A percentile compares a stretch with the other conserved stretches of the same genome.
These are phyloP conservation scores for Dusona sp. DNA, from an alignment of 2,888 invertebrate species.

Conservation along the genomic window DNA sequence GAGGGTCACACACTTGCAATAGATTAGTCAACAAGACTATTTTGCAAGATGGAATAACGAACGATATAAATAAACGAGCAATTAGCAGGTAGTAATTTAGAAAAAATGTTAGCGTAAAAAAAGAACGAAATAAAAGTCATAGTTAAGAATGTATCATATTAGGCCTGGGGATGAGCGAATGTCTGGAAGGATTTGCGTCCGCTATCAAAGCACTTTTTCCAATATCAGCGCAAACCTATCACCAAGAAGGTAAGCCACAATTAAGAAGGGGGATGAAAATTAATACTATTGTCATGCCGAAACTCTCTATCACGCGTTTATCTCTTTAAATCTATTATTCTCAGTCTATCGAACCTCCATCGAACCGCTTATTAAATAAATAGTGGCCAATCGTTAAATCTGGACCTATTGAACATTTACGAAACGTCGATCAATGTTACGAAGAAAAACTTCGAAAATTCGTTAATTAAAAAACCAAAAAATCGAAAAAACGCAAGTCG, in stretches of 20 bases:
- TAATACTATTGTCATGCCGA: conserved; percentile 38
- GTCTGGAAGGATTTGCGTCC: conserved; percentile 84
- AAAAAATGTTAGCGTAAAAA: conserved; percentile 77
- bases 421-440: neutral
- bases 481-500: neutral
- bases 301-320: conserved; percentile 30
- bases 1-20: neutral
- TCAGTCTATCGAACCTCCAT: conserved; percentile 4
- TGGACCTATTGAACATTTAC: neutral
- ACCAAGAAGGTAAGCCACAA: conserved; percentile 82
- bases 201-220: conserved; percentile 84
- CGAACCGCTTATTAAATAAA: conserved; percentile 8
- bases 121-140: conserved; percentile 80
- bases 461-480: too few species aligned
- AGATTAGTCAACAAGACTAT: neutral
- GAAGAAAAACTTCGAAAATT: neutral
- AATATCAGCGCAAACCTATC: conserved; percentile 83
- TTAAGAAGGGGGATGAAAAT: conserved; percentile 38
- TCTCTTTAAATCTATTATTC: conserved; percentile 6
- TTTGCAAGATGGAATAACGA: neutral
- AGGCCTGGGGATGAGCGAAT: conserved; percentile 84
- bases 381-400: neutral
- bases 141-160: conserved; percentile 82
- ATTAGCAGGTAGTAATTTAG: conserved; percentile 43
- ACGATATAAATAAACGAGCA: conserved; percentile 71